Evolutionary conservation across 2,888 invertebrate genomes (phyloP).

Genomic region (Sarcophaga variegata): DNA sequence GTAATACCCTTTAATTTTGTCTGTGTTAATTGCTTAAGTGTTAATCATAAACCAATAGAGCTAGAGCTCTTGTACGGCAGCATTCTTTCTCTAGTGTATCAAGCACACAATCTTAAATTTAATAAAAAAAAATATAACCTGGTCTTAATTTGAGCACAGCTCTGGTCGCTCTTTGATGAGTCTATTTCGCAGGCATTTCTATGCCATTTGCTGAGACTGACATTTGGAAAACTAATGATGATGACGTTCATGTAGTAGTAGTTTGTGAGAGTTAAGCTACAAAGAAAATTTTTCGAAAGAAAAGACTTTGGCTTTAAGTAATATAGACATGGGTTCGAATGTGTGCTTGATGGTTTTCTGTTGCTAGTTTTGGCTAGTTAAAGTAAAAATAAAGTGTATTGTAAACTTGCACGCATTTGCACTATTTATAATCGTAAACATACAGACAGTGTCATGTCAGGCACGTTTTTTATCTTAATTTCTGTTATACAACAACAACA

Average conservation of each 20-base stretch:
- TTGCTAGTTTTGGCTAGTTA: neutral
- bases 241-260: slow-evolving; percentile 70
- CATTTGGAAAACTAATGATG: slow-evolving; percentile 77
- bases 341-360: slow-evolving; percentile 27
- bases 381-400: slow-evolving; percentile 60
- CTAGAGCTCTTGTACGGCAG: neutral
- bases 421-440: slow-evolving; percentile 72
- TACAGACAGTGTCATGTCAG: slow-evolving; percentile 60
- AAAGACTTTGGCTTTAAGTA: slow-evolving; percentile 31
- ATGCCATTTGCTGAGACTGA: slow-evolving; percentile 56
- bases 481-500: neutral
- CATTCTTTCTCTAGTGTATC: neutral
- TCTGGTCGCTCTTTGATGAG: slow-evolving; percentile 48
- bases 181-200: slow-evolving; percentile 37
- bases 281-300: neutral
- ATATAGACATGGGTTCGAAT: slow-evolving; percentile 16
- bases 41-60: slow-evolving; percentile 34
- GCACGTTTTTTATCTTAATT: slow-evolving; percentile 50
- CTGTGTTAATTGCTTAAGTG: slow-evolving; percentile 65
- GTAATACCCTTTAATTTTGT: neutral
- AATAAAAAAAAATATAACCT: slow-evolving; percentile 46
- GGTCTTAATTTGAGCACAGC: slow-evolving; percentile 40
- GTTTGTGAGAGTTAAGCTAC: neutral
- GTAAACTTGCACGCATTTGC: slow-evolving; percentile 72
- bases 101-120: neutral